Evolutionary conservation across 2,797 vertebrate species (phyloP).

Genomic region (Micropoecilia bifurca): DNA sequence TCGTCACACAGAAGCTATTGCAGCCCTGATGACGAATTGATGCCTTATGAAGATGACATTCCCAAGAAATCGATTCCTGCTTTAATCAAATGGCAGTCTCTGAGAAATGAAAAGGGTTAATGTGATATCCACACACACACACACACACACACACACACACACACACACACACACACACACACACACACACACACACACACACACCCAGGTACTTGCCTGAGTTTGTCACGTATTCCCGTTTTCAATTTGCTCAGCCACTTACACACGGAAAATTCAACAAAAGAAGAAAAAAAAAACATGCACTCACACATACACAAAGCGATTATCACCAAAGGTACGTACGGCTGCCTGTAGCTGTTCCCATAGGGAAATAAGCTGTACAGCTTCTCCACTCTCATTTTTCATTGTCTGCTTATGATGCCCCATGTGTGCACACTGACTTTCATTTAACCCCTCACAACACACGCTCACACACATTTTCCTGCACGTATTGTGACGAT

Average conservation of each 20-base stretch:
- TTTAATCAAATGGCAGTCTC: conserved; percentile 57
- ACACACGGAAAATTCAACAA: conserved; percentile 31
- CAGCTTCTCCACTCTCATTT: conserved; percentile 77
- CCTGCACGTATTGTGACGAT: conserved; percentile 41
- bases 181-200: not conserved
- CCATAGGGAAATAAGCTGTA: conserved; percentile 74
- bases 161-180: not conserved
- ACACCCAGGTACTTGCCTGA: conserved; percentile 11
- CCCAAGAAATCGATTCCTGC: conserved; percentile 51
- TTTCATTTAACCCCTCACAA: conserved; percentile 82
- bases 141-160: not conserved
- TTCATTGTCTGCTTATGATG: conserved; percentile 85
- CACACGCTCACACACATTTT: conserved; percentile 52
- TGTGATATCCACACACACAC: conserved; percentile 24
- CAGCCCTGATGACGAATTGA: conserved; percentile 49
- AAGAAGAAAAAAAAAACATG: conserved; percentile 15
- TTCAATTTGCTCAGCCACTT: conserved; percentile 42
- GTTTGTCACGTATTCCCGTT: conserved; percentile 36
- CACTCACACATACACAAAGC: conserved; percentile 56
- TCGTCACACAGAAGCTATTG: conserved; percentile 29
- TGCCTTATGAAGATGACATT: conserved; percentile 58
- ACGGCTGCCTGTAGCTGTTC: conserved; percentile 70
- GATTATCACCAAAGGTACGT: conserved; percentile 72
- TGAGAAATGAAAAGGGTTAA: conserved; percentile 64
- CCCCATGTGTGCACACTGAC: conserved; percentile 78